Conservation (phyloP, 2,113 vertebrate genomes). For the Barnardius zonarius region DNA sequence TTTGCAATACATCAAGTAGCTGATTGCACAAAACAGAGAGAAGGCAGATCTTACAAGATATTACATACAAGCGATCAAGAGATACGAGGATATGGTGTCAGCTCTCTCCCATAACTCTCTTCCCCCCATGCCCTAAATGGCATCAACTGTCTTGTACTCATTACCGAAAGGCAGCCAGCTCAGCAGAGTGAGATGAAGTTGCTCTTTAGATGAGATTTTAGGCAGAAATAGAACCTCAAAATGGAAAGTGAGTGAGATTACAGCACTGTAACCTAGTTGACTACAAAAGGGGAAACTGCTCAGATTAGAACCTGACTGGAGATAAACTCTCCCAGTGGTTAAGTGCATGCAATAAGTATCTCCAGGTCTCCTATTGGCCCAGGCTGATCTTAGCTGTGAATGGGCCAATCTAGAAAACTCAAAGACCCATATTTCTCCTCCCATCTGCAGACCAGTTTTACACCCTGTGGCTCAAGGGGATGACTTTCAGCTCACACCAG, state of each 20-base stretch:
- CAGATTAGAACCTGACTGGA: not conserved
- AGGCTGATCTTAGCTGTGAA: not conserved
- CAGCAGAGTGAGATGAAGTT: not conserved
- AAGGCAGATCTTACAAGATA: not conserved
- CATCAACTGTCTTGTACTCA: not conserved
- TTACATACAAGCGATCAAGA: not conserved
- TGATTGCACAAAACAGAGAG: not conserved
- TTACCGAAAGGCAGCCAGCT: not conserved
- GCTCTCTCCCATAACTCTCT: not conserved
- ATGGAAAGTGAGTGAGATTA: slow-evolving; percentile 39
- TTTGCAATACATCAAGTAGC: not conserved
- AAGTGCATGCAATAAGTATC: not conserved
- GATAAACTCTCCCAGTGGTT: not conserved
- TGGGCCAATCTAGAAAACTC: not conserved
- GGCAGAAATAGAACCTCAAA: slow-evolving; percentile 4
- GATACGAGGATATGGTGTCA: not conserved
- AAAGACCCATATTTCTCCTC: not conserved
- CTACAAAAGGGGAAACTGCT: slow-evolving; percentile 42
- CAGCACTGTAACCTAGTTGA: not conserved
- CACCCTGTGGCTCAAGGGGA: not conserved
- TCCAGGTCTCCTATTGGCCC: not conserved
- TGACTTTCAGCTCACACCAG: not conserved
- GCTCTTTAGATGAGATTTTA: not conserved
- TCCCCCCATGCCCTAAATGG: not conserved
- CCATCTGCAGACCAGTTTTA: not conserved